Evolutionary conservation across 2,113 vertebrate species (phyloP).

Genomic region (Phyllopteryx taeniolatus): DNA sequence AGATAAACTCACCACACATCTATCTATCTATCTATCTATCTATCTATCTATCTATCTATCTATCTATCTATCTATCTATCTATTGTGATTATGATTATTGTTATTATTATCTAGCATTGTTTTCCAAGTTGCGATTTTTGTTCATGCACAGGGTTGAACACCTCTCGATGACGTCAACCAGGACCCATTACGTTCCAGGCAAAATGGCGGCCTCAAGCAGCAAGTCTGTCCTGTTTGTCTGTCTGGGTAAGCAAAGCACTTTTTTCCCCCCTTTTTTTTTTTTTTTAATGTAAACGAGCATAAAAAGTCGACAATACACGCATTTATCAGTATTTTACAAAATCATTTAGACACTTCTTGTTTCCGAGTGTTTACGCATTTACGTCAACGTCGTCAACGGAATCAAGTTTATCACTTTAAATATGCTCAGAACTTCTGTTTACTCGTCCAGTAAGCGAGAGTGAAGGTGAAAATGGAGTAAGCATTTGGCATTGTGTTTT

Average conservation of each 20-base stretch:
- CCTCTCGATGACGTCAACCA: background rate
- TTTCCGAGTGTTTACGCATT: too few relatives aligned
- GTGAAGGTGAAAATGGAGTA: background rate
- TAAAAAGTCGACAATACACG: background rate
- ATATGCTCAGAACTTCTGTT: background rate
- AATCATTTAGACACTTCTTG: background rate
- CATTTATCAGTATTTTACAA: background rate
- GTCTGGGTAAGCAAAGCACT: constrained; percentile 3
- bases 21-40: too few relatives aligned
- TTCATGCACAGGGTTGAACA: background rate
- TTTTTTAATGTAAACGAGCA: background rate
- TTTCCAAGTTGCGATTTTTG: background rate
- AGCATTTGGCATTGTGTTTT: background rate
- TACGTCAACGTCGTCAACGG: background rate
- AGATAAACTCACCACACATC: too few relatives aligned
- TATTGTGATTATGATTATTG: background rate
- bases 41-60: too few relatives aligned
- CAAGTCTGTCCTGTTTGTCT: constrained; percentile 12
- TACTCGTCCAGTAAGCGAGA: background rate
- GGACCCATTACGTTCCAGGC: background rate
- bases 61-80: too few relatives aligned
- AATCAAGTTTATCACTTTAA: background rate
- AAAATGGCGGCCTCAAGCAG: background rate
- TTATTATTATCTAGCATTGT: background rate
- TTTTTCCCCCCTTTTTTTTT: background rate